Conservation (phyloP, 2,888 invertebrate genomes). For the Xestobium rufovillosum region DNA sequence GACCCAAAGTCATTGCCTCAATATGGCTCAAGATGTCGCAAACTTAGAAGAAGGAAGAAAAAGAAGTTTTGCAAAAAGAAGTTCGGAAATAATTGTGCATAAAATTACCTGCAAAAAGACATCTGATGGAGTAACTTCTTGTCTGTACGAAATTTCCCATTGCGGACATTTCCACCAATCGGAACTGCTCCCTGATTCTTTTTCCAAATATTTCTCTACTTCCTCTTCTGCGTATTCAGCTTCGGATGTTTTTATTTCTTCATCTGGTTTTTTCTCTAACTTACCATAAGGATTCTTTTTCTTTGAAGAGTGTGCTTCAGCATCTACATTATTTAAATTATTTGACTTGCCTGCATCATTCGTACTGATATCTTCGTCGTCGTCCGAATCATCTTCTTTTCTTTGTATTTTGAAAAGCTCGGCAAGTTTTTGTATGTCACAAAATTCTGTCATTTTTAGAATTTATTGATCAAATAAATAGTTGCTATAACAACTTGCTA, state of each 20-base stretch:
- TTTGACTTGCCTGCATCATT: too few species aligned
- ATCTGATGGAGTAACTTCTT: slow-evolving; percentile 78
- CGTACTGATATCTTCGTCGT: slow-evolving; percentile 22
- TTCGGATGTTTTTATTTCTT: slow-evolving; percentile 34
- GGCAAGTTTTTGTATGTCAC: slow-evolving; percentile 36
- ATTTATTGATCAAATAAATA: too few species aligned
- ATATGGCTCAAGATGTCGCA: too few species aligned
- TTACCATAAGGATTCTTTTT: slow-evolving; percentile 38
- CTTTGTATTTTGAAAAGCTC: slow-evolving; percentile 34
- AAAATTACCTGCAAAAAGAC: slow-evolving; percentile 68
- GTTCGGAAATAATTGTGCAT: too few species aligned
- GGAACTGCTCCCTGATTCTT: slow-evolving; percentile 47
- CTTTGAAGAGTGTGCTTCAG: slow-evolving; percentile 19
- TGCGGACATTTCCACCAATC: slow-evolving; percentile 61
- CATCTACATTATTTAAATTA: too few species aligned
- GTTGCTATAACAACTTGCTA: too few species aligned
- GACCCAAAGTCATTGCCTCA: too few species aligned
- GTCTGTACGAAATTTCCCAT: slow-evolving; percentile 77
- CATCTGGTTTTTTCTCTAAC: slow-evolving; percentile 37
- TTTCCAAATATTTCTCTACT: slow-evolving; percentile 29
- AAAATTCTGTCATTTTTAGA: slow-evolving; percentile 30
- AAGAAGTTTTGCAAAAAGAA: too few species aligned
- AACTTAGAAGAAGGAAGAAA: too few species aligned
- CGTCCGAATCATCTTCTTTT: slow-evolving; percentile 28
- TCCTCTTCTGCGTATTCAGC: slow-evolving; percentile 30